Evolutionary conservation across 2,888 invertebrate genomes (phyloP).

Genomic region (Limnephilus marmoratus): DNA sequence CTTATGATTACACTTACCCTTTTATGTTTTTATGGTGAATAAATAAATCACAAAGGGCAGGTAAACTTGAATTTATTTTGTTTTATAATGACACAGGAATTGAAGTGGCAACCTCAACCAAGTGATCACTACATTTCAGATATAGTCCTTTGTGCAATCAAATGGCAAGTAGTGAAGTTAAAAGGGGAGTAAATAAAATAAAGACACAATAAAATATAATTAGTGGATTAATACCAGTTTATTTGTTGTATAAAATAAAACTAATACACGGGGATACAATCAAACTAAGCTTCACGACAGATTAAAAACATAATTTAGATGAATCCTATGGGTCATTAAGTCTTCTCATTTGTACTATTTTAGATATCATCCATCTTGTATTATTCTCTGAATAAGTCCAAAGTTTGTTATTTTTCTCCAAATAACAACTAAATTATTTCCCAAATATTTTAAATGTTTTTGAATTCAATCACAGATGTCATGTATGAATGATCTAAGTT

Average conservation of each 20-base stretch:
- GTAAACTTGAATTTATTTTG: background rate
- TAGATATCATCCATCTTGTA: conserved; percentile 73
- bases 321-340: conserved; percentile 78
- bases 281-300: conserved; percentile 78
- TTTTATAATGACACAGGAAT: background rate
- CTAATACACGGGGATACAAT: conserved; percentile 80
- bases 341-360: conserved; percentile 80
- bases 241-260: conserved; percentile 80
- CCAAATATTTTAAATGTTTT: conserved; percentile 56
- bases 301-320: conserved; percentile 75
- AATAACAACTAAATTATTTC: conserved; percentile 55
- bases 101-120: background rate
- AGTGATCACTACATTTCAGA: background rate
- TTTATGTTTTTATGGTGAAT: no score
- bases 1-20: no score
- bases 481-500: conserved; percentile 63
- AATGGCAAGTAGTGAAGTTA: background rate
- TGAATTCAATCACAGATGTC: conserved; percentile 66
- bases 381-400: conserved; percentile 55
- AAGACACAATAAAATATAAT: background rate
- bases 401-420: conserved; percentile 46
- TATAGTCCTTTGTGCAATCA: background rate
- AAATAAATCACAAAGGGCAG: background rate
- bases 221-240: conserved; percentile 74
- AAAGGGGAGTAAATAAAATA: background rate